Conservation (phyloP, 2,888 invertebrate species). For the Ferdinandea cuprea region DNA sequence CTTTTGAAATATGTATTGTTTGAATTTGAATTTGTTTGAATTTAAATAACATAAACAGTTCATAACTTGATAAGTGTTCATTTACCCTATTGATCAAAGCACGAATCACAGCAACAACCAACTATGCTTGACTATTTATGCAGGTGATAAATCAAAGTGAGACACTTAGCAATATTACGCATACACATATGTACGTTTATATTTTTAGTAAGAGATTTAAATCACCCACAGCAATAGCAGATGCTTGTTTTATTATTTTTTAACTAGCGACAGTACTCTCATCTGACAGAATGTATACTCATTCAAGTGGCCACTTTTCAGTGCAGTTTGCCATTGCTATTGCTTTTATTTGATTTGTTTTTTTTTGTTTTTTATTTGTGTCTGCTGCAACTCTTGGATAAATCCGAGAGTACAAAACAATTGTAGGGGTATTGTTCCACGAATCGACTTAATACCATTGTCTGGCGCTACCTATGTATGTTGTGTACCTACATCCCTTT, state of each 20-base stretch:
- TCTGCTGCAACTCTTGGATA: too few species aligned
- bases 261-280: not conserved
- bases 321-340: constrained; percentile 9
- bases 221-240: constrained; percentile 24
- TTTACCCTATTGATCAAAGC: constrained; percentile 26
- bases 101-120: constrained; percentile 14
- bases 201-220: constrained; percentile 3
- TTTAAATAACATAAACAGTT: too few species aligned
- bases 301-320: constrained; percentile 30
- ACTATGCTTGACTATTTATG: constrained; percentile 8
- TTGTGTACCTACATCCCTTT: too few species aligned
- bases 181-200: too few species aligned
- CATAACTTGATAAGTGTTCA: too few species aligned
- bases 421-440: constrained; percentile 49
- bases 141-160: constrained; percentile 47
- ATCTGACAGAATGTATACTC: not conserved
- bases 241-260: constrained; percentile 14
- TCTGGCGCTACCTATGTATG: constrained; percentile 37
- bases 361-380: constrained; percentile 17
- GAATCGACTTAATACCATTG: constrained; percentile 54
- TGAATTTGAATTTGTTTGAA: too few species aligned
- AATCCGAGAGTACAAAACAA: constrained; percentile 48
- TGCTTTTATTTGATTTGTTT: not conserved
- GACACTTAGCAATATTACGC: constrained; percentile 24
- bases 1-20: too few species aligned